These are phyloP conservation scores for Pherbina coryleti DNA, from an alignment of 2,888 invertebrate genomes.

Conservation along the genomic window DNA sequence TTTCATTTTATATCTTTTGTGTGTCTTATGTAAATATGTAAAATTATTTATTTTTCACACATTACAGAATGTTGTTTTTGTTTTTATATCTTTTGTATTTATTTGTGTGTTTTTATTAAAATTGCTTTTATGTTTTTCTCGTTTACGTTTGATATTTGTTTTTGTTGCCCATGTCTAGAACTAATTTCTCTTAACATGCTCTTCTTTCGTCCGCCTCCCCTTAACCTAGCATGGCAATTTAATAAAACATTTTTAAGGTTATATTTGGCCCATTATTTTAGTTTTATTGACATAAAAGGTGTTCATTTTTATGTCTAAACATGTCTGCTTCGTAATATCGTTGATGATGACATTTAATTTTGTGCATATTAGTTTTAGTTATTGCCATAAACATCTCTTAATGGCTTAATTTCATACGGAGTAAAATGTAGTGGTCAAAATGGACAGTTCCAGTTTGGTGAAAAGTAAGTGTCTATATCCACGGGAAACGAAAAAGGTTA, in stretches of 20 bases:
- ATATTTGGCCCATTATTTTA: slow-evolving; percentile 1
- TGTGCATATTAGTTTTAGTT: slow-evolving; percentile 20
- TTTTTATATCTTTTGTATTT: slow-evolving; percentile 10
- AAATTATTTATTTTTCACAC: slow-evolving; percentile 18
- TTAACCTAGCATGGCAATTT: not conserved
- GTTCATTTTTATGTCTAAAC: slow-evolving; percentile 7
- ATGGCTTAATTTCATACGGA: not conserved
- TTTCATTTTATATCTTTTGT: slow-evolving; percentile 20
- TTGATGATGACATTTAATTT: slow-evolving; percentile 16
- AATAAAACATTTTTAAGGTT: not conserved
- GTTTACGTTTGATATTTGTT: slow-evolving; percentile 1
- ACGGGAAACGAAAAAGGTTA: too few relatives aligned
- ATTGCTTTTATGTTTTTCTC: slow-evolving; percentile 20
- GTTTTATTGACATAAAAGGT: slow-evolving; percentile 26
- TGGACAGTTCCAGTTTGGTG: too few relatives aligned
- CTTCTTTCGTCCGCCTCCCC: not conserved
- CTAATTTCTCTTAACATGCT: not conserved
- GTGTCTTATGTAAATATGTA: not conserved
- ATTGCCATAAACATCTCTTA: not conserved
- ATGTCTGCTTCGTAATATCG: not conserved
- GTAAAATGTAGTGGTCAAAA: too few relatives aligned
- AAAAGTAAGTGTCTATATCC: too few relatives aligned
- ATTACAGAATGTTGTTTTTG: not conserved
- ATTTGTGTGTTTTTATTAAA: slow-evolving; percentile 24
- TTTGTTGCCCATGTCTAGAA: not conserved